These are phyloP conservation scores for Aix galericulata DNA, from an alignment of 2,113 vertebrate species.

Conservation along the genomic window DNA sequence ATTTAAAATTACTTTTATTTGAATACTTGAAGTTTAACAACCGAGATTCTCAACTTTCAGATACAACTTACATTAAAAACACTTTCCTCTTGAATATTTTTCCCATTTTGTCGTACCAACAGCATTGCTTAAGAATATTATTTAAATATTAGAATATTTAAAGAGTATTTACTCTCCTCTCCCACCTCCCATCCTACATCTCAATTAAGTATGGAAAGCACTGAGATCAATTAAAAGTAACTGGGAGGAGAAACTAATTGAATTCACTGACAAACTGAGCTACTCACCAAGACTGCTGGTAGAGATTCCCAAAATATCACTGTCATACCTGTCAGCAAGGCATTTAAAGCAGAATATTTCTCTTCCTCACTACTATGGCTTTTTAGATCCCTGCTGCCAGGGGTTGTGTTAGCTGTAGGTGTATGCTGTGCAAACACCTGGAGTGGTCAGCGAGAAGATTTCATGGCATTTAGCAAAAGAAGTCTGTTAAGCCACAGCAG, in stretches of 20 bases:
- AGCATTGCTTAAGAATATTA: not conserved
- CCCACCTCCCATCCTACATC: not conserved
- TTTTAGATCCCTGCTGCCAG: not conserved
- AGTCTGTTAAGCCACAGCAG: not conserved
- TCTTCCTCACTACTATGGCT: not conserved
- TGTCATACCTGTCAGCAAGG: not conserved
- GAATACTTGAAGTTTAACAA: not conserved
- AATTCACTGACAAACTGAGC: conserved; percentile 15
- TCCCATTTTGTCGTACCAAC: not conserved
- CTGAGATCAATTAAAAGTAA: conserved; percentile 32
- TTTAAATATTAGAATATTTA: too few relatives aligned
- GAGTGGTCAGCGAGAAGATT: not conserved
- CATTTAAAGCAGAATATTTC: not conserved
- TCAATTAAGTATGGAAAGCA: not conserved
- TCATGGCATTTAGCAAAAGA: not conserved
- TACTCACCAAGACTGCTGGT: not conserved
- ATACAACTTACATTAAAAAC: not conserved
- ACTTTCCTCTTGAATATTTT: not conserved
- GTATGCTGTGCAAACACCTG: not conserved
- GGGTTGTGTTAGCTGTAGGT: not conserved
- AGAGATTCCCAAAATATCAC: not conserved
- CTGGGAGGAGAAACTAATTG: conserved; percentile 2
- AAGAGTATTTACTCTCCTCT: not conserved
- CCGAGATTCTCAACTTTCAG: not conserved
- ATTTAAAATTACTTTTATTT: not conserved